Conservation (phyloP, 2,888 invertebrate genomes). For the Marronus borbonicus region DNA sequence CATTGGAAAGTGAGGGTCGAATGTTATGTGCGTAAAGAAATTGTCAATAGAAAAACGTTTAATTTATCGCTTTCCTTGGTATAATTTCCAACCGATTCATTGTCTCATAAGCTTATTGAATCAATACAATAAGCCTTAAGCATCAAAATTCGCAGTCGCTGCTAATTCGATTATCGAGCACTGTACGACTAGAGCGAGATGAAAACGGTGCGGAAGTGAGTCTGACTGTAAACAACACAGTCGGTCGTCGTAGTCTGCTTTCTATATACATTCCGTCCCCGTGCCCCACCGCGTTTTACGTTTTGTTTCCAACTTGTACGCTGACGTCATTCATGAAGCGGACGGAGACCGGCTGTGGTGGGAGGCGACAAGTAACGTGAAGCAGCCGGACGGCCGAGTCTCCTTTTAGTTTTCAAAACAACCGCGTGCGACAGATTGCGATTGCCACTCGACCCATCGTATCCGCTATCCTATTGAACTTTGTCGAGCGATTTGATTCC, state of each 20-base stretch:
- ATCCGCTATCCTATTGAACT: conserved; percentile 5
- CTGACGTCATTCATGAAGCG: conserved; percentile 53
- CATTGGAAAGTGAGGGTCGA: too few species aligned
- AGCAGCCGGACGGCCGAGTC: conserved; percentile 11
- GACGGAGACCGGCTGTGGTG: conserved; percentile 29
- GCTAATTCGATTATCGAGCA: neutral
- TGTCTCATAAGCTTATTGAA: too few species aligned
- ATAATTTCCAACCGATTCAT: too few species aligned
- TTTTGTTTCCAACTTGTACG: conserved; percentile 52
- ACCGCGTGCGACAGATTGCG: conserved; percentile 37
- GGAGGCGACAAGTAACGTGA: conserved; percentile 37
- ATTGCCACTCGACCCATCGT: neutral
- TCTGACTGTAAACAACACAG: conserved; percentile 34
- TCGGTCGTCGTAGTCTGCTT: conserved; percentile 27
- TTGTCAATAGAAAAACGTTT: too few species aligned
- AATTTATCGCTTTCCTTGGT: too few species aligned
- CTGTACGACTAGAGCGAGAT: conserved; percentile 19
- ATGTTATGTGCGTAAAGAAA: too few species aligned
- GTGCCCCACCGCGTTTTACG: conserved; percentile 45
- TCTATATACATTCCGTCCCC: neutral
- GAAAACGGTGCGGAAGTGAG: conserved; percentile 21
- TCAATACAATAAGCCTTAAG: too few species aligned
- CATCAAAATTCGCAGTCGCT: too few species aligned
- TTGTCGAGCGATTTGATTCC: neutral
- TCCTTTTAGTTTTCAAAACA: conserved; percentile 52